Evolutionary conservation across 92 coral and sea anemone genomes (phyloP).

Genomic region (Actinernus sp.): DNA sequence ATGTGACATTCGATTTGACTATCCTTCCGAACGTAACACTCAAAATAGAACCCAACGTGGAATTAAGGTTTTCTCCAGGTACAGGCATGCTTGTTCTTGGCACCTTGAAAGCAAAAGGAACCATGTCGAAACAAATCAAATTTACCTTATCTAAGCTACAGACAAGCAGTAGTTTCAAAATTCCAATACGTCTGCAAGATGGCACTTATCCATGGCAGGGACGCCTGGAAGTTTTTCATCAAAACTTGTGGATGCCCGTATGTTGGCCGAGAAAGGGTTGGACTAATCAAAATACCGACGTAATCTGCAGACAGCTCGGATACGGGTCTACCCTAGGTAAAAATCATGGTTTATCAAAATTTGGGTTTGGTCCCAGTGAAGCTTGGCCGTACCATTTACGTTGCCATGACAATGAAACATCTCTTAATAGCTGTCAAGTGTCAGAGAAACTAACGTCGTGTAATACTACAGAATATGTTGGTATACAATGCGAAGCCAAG

Average conservation of each 20-base stretch:
- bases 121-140: slow-evolving; percentile 20
- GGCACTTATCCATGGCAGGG: slow-evolving; percentile 74
- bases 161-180: background rate
- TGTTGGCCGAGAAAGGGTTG: background rate
- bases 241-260: slow-evolving; percentile 48
- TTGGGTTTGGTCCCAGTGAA: background rate
- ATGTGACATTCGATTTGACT: slow-evolving; percentile 57
- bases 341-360: background rate
- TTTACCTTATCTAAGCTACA: slow-evolving; percentile 41
- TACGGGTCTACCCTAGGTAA: slow-evolving; percentile 4
- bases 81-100: slow-evolving; percentile 66
- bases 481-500: slow-evolving; percentile 22
- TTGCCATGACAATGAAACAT: slow-evolving; percentile 66
- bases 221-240: slow-evolving; percentile 32
- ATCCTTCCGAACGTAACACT: slow-evolving; percentile 48
- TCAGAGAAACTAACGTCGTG: background rate
- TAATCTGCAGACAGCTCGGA: slow-evolving; percentile 60
- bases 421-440: slow-evolving; percentile 17
- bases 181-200: slow-evolving; percentile 38
- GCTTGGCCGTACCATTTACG: slow-evolving; percentile 25
- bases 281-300: background rate
- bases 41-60: slow-evolving; percentile 70
- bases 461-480: background rate
- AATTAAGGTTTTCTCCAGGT: slow-evolving; percentile 44
- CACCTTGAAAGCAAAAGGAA: slow-evolving; percentile 59